Evolutionary conservation across 2,113 vertebrate genomes (phyloP), one percentile per base, ranked within the genome.

Genomic region (Myotis davidii): DNA sequence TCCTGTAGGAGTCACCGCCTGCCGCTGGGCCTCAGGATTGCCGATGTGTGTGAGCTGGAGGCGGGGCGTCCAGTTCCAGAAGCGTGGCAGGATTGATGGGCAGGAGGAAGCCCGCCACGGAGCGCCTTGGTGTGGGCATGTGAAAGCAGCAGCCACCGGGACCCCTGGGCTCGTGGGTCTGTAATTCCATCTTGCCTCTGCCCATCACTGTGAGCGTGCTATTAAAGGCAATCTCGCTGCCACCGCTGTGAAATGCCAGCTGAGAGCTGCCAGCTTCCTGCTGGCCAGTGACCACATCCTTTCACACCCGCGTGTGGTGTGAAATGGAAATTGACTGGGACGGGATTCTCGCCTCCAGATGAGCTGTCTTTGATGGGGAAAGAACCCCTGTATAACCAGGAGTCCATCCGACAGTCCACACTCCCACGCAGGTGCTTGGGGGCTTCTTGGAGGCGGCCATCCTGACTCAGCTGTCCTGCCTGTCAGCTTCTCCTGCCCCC

Each of bases 271-370:
- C 87, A 32, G 86, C 76, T 90, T 87, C 64, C 29, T 56, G 45
- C 52, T 91, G 89, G 37, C 79, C 23, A 1, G 83, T 48, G 79
- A 34, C n/a, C 8, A 0, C 17, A 32, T 78, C 64, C 70, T 91
- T 85, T 90, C 14, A 16, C 27, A 88, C 37, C 17, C 13, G 39
- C 87, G 70, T 37, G 56, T 25, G 64, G 45, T 91, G 79, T 93
- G 94, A 93, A 91, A 95, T 91, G 0, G 10, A 95, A 95, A 94
- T 77, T 50, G 84, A 54, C 9, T 42, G 74, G 59, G 74, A 29
- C 39, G 29, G 34, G n/a, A 34, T 78, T 76, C 52, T 79, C 64
- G 70, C 14, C 83, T 92, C 61, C n/a, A 61, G 45, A 37, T 54
- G 61, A 85, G 10, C 70, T 81, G 76, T 50, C 88, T 74, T 45